Evolutionary conservation across 2,113 vertebrate species (phyloP).

Genomic region (Oceanodroma tethys): DNA sequence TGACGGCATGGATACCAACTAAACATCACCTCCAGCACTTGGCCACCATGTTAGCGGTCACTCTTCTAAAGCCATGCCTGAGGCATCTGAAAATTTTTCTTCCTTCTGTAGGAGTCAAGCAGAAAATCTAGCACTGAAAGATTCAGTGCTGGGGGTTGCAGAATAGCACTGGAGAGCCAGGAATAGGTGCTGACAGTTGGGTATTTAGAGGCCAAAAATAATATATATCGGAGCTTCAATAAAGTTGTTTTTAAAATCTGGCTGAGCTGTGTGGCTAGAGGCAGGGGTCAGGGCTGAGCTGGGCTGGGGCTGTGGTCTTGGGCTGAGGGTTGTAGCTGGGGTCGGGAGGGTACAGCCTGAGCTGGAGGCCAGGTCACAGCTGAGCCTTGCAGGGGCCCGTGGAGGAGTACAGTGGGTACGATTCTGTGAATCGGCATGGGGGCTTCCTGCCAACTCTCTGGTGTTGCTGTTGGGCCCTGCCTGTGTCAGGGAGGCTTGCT

Average conservation of each 20-base stretch:
- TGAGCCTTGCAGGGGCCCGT: neutral
- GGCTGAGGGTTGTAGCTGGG: neutral
- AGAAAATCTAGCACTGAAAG: slow-evolving; percentile 13
- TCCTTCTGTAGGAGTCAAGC: slow-evolving; percentile 47
- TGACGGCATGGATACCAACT: slow-evolving; percentile 97
- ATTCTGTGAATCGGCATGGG: neutral
- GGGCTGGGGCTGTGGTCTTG: neutral
- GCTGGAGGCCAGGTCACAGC: neutral
- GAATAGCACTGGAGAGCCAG: slow-evolving; percentile 42
- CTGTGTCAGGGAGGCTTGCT: neutral
- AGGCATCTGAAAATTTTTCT: slow-evolving; percentile 29
- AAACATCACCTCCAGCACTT: slow-evolving; percentile 35
- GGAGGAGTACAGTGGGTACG: neutral
- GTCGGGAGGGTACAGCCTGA: neutral
- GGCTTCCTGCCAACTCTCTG: neutral
- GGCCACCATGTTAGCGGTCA: neutral
- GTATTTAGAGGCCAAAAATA: slow-evolving; percentile 62
- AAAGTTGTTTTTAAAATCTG: slow-evolving; percentile 60
- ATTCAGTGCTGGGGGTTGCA: slow-evolving; percentile 2
- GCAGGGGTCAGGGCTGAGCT: neutral
- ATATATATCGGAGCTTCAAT: slow-evolving; percentile 66
- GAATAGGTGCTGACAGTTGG: slow-evolving; percentile 42
- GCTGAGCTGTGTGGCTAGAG: slow-evolving; percentile 53
- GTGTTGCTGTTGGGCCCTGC: neutral
- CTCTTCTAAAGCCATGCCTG: slow-evolving; percentile 41